Evolutionary conservation across 2,797 vertebrate genomes (phyloP), one percentile per base, ranked within the genome.

Genomic region (Carduelis carduelis): DNA sequence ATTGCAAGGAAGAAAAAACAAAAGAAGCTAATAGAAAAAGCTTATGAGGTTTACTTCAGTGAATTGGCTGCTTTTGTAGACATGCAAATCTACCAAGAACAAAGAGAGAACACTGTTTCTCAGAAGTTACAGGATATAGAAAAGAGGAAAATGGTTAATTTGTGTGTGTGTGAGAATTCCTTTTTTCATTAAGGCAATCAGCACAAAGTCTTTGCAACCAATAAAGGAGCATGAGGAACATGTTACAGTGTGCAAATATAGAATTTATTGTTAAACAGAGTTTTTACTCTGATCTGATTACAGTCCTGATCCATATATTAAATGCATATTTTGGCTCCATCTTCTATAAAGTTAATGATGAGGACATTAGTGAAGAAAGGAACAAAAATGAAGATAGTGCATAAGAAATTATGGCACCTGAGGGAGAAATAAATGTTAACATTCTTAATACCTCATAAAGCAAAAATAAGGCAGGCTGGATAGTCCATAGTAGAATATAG

Each of bases 391-490:
- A 88, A 59, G 18, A 23, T 27, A 81, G 12, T 60, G 32, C 14
- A 64, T 68, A 49, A 86, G 57, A 88, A 92, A 87, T 90, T 71
- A 95, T 30, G 43, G 71, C 14, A 60, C 41, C 30, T 41, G 3
- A 81, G 91, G 66, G 60, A 81, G 57, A 89, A 90, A 81, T 78
- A 95, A 78, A 75, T 37, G 53, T 61, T 93, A 95, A 90, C n/a
- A 57, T 87, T 24, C 53, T 87, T 84, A 90, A 89, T 68, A 92
- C 53, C 21, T 89, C 77, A 78, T 90, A 90, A 89, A 89, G 57
- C 32, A 78, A 93, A 95, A 93, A 75, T 60, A 92, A 89, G 41
- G 34, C 1, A 2, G 26, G 41, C 37, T 75, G 37, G 46, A 71
- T 78, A 75, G 74, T 41, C 26, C 27, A 30, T 0, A 0, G 3